Base-by-base conservation (phyloP, 1,140 invertebrate genomes). In the Cephus cinctus region DNA sequence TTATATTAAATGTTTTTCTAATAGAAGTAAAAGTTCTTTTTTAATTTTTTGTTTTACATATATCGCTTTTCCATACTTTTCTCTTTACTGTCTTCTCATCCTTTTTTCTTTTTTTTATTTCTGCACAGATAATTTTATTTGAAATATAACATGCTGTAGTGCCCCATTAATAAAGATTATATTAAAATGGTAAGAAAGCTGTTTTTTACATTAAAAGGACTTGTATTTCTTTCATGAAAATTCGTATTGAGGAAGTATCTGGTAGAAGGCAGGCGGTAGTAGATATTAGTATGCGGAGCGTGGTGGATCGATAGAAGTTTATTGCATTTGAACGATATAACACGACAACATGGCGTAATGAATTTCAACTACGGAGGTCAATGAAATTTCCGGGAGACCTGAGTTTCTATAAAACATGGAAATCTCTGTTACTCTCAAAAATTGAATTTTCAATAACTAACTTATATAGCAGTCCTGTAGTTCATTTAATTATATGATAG, bases 111-210 rank as follows among this genome's bases (percentile, higher is more conserved):
- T 27, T 34, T 34, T n/a, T 34, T 16, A 34, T 34, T 34, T 21
- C 22, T 34, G 34, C 31, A n/a, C 15, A 8, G 11, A 18, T 15
- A 9, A 30, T 44, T 21, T 23, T 34, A 32, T 34, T 34, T 44
- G 36, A 44, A 44, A 44, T 34, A 27, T 32, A 44, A 44, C 36
- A 30, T 44, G 43, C 43, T n/a, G n/a, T n/a, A n/a, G n/a, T n/a
- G n/a, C n/a, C n/a, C n/a, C n/a, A n/a, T n/a, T n/a, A n/a, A n/a
- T n/a, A n/a, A n/a, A n/a, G n/a, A n/a, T n/a, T n/a, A n/a, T n/a
- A n/a, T n/a, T n/a, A n/a, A n/a, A n/a, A n/a, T n/a, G n/a, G n/a
- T n/a, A n/a, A n/a, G n/a, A n/a, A n/a, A n/a, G n/a, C n/a, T n/a
- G 36, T 44, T 34, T 44, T 30, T 44, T 34, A 34, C 36, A 44